Percentiles rank a stretch among this genome's conserved stretches.
These are phyloP conservation scores for Auanema sp. DNA, from an alignment of 2,888 invertebrate genomes.

Conservation along the genomic window DNA sequence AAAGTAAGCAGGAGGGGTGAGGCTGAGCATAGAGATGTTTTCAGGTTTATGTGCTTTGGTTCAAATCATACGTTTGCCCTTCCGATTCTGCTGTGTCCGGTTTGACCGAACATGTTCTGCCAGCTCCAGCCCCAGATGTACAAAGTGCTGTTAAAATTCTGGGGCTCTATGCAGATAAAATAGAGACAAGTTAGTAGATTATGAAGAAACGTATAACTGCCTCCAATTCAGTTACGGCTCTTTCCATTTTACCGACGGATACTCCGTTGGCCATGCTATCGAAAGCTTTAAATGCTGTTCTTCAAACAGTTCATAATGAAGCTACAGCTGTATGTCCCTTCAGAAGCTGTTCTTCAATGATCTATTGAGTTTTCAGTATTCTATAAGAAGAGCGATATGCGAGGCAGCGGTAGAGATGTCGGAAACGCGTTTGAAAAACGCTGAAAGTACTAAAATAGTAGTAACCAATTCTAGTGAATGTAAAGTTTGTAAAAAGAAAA, in stretches of 20 bases:
- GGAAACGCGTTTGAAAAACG: constrained; percentile 73
- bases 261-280: constrained; percentile 77
- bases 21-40: constrained; percentile 11
- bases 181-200: constrained; percentile 74
- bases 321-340: constrained; percentile 32
- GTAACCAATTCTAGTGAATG: constrained; percentile 87
- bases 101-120: constrained; percentile 30
- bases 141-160: constrained; percentile 80
- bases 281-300: constrained; percentile 72
- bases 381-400: constrained; percentile 31
- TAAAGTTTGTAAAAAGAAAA: constrained; percentile 87
- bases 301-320: constrained; percentile 77
- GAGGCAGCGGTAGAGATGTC: constrained; percentile 73
- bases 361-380: constrained; percentile 33
- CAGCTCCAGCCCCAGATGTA: constrained; percentile 74
- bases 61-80: constrained; percentile 71
- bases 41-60: constrained; percentile 73
- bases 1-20: constrained; percentile 31
- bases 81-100: constrained; percentile 65
- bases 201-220: constrained; percentile 7
- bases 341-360: not conserved
- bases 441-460: constrained; percentile 80
- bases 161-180: constrained; percentile 80
- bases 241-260: constrained; percentile 79
- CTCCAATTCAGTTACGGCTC: constrained; percentile 67